Base-by-base conservation (phyloP, 2,888 invertebrate genomes). In the Scaeva pyrastri region DNA sequence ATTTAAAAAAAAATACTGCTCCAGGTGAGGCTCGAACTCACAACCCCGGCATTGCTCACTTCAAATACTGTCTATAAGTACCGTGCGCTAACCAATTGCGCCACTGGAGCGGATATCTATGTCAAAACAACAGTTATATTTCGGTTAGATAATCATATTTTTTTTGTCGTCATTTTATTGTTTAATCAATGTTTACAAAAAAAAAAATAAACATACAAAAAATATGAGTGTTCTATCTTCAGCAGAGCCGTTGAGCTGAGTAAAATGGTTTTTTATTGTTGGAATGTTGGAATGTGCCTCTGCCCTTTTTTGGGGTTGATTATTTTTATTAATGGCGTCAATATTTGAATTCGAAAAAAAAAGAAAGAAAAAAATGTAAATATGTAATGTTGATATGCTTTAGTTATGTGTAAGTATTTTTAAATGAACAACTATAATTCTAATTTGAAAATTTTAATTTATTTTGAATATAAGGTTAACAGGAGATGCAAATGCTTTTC, bases 31-130 rank as follows among this genome's bases (percentile, higher is more conserved):
- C 95, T 96, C 96, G 96, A 96, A 96, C 96, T 96, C 96, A 96
- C 96, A 96, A 96, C 96, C 96, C 96, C 96, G 96, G 96, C 96
- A 96, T 96, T 91, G 95, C 96, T 96, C 95, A 95, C 95, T 95
- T 85, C 94, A 93, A 94, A 94, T 94, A 96, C 96, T 96, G 96
- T 94, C 95, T 96, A 96, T 96, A 96, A 96, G 96, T 96, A 96
- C 96, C 96, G 96, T 96, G 96, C 96, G 96, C 96, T 96, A 96
- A 96, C 96, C 96, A 95, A 96, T 96, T 96, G 96, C 96, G 96
- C 96, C 96, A 96, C 96, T 95, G 95, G 96, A 94, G 95, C 89
- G 8, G 31, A 19, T 31, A 7, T 48, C 0, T 48, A 1, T 31
- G 1, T 4, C 19, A 7, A 14, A 26, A 66, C 31, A 66, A 66